Conservation (phyloP, 2,113 vertebrate genomes). For the Calypte anna region DNA sequence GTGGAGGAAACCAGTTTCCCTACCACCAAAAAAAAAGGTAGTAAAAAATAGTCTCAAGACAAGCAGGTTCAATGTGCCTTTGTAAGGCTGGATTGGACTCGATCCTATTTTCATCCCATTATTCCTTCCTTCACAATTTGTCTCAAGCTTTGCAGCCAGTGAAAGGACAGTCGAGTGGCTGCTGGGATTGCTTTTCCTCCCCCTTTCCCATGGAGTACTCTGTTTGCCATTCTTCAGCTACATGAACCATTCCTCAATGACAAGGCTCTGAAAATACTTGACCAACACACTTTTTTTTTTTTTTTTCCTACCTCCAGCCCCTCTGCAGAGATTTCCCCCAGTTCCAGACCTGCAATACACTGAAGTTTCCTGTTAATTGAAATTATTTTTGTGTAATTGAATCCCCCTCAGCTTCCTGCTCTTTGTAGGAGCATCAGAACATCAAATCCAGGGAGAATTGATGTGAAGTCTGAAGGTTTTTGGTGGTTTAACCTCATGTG, state of each 20-base stretch:
- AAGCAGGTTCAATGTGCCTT: not conserved
- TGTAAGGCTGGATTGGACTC: not conserved
- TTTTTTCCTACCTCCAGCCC: not conserved
- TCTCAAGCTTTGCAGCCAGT: not conserved
- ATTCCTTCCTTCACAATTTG: conserved; percentile 12
- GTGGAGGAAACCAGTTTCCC: not conserved
- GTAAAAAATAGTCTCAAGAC: not conserved
- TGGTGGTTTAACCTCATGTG: not conserved
- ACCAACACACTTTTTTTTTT: not conserved
- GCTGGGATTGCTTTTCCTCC: conserved; percentile 3
- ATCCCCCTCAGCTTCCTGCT: not conserved
- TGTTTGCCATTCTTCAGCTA: not conserved
- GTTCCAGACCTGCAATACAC: not conserved
- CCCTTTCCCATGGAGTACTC: not conserved
- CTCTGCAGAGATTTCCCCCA: not conserved
- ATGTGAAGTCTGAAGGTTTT: not conserved
- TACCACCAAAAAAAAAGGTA: not conserved
- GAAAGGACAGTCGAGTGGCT: not conserved
- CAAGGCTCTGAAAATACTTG: not conserved
- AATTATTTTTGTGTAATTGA: not conserved
- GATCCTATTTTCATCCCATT: conserved; percentile 22
- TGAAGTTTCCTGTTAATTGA: not conserved
- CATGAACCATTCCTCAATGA: not conserved
- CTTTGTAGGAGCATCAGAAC: not conserved
- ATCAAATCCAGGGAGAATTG: too few relatives aligned